These are phyloP conservation scores for Troides helena DNA, from an alignment of 2,888 invertebrate species.

Conservation along the genomic window DNA sequence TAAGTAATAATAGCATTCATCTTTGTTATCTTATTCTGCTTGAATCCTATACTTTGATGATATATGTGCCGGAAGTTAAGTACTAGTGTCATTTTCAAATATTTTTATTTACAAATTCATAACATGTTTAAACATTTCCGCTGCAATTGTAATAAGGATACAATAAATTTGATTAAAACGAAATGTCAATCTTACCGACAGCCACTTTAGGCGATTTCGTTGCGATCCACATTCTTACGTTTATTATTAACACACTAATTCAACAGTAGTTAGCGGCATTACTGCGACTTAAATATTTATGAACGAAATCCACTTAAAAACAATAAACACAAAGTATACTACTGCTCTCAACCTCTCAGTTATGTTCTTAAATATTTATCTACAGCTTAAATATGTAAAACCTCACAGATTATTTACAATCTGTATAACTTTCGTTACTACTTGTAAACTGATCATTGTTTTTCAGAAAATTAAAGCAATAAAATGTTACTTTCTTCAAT, in stretches of 20 bases:
- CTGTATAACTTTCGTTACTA: not conserved
- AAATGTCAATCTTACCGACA: conserved; percentile 83
- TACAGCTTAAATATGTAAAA: conserved; percentile 8
- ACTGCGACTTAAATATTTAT: conserved; percentile 28
- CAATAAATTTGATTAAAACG: conserved; percentile 55
- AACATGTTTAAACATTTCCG: conserved; percentile 72
- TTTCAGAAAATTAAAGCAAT: not conserved
- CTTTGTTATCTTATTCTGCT: conserved; percentile 10
- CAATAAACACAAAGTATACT: conserved; percentile 27
- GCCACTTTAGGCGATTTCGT: conserved; percentile 87
- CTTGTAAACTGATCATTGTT: not conserved
- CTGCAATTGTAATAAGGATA: conserved; percentile 56
- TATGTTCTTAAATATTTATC: conserved; percentile 9
- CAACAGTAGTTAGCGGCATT: conserved; percentile 13
- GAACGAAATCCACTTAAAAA: conserved; percentile 27
- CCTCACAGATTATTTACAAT: not conserved
- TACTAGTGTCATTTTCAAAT: conserved; percentile 35
- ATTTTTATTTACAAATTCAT: conserved; percentile 61
- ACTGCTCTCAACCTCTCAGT: conserved; percentile 18
- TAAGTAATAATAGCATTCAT: conserved; percentile 1
- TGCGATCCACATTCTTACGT: conserved; percentile 84
- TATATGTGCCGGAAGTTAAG: not conserved
- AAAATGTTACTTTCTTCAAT: no score
- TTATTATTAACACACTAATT: conserved; percentile 21
- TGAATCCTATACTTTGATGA: not conserved